Base-by-base conservation (phyloP, 2,888 invertebrate species). In the Parascotia fuliginaria region DNA sequence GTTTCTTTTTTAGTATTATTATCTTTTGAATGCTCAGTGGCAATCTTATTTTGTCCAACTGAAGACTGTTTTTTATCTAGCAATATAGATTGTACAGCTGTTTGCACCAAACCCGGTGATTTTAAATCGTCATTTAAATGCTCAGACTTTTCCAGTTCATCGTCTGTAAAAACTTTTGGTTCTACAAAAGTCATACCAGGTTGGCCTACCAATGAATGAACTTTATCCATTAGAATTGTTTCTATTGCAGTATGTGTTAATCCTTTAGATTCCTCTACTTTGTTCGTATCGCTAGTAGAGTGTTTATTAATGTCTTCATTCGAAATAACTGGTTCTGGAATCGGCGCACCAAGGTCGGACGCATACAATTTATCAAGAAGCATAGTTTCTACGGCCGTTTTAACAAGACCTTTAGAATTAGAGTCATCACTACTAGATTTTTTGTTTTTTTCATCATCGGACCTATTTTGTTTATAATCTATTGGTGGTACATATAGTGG, bases 41-140 rank as follows among this genome's bases (percentile, higher is more conserved):
- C 37, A 6, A 42, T 16, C 16, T 60, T 60, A 12, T 53, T 57
- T 19, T 60, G 36, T 6, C 38, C 57, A n/a, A 32, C 37, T 12
- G 68, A 53, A 15, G 50, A 32, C 31, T 68, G 65, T 0, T 61
- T 59, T 75, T 88, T 91, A 52, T 93, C 93, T 59, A 91, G 83
- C 4, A 93, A 78, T 31, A 93, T 93, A 19, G 92, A 92, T 69
- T 92, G 85, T 66, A 93, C 86, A 7, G 92, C 93, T 24, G 85
- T 89, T 36, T 89, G 87, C 19, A 93, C 69, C 6, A 87, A 50
- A 4, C 77, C 72, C 9, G 77, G 62, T 0, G 75, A 65, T 38
- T 70, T 69, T 3, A 65, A 58, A 29, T 58, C 55, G 22, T 55
- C 42, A 33, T 54, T 51, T 1, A 19, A 24, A 32, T 55, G 46